phyloP scores from a whole-genome alignment of 2,113 vertebrate species.

The Anoplopoma fimbria region DNA sequence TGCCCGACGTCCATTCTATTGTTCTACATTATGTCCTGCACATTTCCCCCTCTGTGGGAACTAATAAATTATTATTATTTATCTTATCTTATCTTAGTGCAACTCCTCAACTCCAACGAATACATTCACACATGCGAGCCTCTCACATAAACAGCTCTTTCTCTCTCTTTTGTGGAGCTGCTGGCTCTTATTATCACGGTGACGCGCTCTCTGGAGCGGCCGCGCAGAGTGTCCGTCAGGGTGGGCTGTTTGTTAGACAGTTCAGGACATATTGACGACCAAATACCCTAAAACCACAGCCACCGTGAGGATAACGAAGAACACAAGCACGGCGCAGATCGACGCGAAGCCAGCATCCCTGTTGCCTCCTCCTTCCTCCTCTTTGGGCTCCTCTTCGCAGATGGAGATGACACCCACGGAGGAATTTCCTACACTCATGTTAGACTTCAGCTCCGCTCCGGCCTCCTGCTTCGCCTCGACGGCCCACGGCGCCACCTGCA shows the following conservation, averaged over 20 bases:
- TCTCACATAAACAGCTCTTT: neutral
- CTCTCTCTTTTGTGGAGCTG: slow-evolving; percentile 26
- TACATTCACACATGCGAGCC: slow-evolving; percentile 55
- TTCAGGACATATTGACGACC: slow-evolving; percentile 91
- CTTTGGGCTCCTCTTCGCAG: slow-evolving; percentile 87
- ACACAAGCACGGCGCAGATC: slow-evolving; percentile 88
- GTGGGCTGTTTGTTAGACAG: slow-evolving; percentile 2
- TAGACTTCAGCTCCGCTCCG: slow-evolving; percentile 93
- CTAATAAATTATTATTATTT: too few species aligned
- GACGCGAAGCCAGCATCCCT: slow-evolving; percentile 85
- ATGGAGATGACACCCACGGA: slow-evolving; percentile 88
- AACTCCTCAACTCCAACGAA: slow-evolving; percentile 46
- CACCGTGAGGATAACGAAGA: slow-evolving; percentile 89
- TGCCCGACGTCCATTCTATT: neutral
- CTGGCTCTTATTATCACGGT: slow-evolving; percentile 21
- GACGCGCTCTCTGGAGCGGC: neutral
- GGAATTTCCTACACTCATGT: slow-evolving; percentile 88
- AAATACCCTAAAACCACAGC: slow-evolving; percentile 91
- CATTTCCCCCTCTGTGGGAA: too few species aligned
- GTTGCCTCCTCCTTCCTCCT: slow-evolving; percentile 81
- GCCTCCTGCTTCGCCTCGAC: slow-evolving; percentile 94
- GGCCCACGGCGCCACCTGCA: slow-evolving; percentile 97
- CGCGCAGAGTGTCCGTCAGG: slow-evolving; percentile 23
- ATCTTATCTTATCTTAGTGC: too few species aligned
- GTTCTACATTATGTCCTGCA: slow-evolving; percentile 52